These are phyloP conservation scores for Diarsia mendica DNA, from an alignment of 2,888 invertebrate species.

Conservation along the genomic window DNA sequence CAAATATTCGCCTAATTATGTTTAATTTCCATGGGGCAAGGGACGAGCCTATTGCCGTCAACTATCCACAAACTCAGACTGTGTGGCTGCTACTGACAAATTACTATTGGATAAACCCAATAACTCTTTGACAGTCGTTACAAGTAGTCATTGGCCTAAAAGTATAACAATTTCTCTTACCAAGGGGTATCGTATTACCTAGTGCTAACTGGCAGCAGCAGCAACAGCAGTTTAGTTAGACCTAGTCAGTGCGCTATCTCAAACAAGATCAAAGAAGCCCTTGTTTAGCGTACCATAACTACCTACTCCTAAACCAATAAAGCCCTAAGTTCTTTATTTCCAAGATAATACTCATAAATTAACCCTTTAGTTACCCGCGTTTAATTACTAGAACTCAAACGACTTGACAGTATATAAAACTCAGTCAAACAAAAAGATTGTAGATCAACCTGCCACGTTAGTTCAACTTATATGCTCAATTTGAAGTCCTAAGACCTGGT, in stretches of 20 bases:
- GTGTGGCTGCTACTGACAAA: too few relatives aligned
- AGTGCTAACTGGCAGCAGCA: too few relatives aligned
- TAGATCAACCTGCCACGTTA: constrained; percentile 48
- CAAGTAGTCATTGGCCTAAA: too few relatives aligned
- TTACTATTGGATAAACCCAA: too few relatives aligned
- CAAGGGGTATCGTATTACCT: too few relatives aligned
- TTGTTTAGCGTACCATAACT: not conserved
- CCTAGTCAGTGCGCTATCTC: not conserved
- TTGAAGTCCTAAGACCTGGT: constrained; percentile 62
- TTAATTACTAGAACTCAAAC: constrained; percentile 7
- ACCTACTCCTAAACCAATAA: not conserved
- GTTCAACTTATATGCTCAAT: constrained; percentile 35
- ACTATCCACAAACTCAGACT: too few relatives aligned
- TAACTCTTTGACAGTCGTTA: too few relatives aligned
- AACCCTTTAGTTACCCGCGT: not conserved
- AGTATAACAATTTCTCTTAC: too few relatives aligned
- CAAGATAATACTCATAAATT: not conserved
- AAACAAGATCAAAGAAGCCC: not conserved
- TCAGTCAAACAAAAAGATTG: constrained; percentile 37
- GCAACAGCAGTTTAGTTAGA: too few relatives aligned
- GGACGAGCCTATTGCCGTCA: too few relatives aligned
- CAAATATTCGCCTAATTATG: too few relatives aligned
- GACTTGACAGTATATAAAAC: constrained; percentile 51
- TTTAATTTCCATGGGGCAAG: too few relatives aligned
- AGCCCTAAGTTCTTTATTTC: not conserved